phyloP scores from a whole-genome alignment of 2,113 vertebrate species.

The Platysternon megacephalum region DNA sequence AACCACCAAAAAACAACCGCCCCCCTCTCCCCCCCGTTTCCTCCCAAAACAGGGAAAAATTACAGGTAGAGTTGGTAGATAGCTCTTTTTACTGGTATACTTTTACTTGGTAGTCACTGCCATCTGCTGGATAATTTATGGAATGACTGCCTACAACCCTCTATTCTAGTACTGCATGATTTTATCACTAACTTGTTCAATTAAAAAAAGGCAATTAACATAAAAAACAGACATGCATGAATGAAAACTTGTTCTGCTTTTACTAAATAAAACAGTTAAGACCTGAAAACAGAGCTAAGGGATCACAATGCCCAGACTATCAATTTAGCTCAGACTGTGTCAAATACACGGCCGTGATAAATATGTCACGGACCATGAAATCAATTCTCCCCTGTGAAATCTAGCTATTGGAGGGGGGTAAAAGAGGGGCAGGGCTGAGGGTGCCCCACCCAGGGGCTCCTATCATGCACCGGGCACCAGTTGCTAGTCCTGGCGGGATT shows the following conservation, averaged over 20 bases:
- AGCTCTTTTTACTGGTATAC: background rate
- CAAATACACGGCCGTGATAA: too few species aligned
- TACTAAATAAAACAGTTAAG: background rate
- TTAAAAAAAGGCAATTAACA: background rate
- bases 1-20: too few species aligned
- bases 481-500: too few species aligned
- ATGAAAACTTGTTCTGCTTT: background rate
- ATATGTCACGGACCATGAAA: too few species aligned
- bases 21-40: rapidly evolving
- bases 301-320: background rate
- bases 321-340: background rate
- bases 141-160: background rate
- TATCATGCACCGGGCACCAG: too few species aligned
- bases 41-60: background rate
- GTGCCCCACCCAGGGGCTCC: too few species aligned
- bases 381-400: too few species aligned
- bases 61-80: background rate
- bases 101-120: slow-evolving; percentile 2
- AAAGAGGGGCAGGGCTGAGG: too few species aligned
- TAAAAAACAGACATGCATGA: background rate
- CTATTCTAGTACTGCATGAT: background rate
- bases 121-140: slow-evolving; percentile 45
- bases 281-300: background rate
- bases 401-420: too few species aligned
- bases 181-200: background rate